Conservation (phyloP, 2,113 vertebrate species). For the Tinamus guttatus region DNA sequence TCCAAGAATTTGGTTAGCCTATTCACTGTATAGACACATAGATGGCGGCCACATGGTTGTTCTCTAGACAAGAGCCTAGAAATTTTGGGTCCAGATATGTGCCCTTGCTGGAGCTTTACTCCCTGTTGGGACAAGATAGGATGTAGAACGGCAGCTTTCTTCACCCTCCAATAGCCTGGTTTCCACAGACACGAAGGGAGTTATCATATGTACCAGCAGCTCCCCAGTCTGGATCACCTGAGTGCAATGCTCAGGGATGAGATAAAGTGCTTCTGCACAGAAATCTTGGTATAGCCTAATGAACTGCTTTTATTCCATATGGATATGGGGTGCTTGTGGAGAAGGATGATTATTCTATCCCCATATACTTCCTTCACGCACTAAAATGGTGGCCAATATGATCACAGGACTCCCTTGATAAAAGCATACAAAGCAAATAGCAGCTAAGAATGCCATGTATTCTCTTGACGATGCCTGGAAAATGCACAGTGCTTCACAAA, state of each 20-base stretch:
- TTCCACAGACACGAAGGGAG: not conserved
- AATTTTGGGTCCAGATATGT: not conserved
- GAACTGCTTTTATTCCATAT: not conserved
- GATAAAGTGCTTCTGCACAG: not conserved
- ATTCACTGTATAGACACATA: not conserved
- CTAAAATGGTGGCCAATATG: not conserved
- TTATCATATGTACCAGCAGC: not conserved
- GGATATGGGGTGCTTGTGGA: not conserved
- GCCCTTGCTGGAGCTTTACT: not conserved
- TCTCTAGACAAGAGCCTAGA: not conserved
- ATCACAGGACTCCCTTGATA: not conserved
- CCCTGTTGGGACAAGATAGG: not conserved
- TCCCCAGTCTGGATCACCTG: not conserved
- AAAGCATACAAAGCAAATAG: not conserved
- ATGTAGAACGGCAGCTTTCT: not conserved
- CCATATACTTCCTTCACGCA: not conserved
- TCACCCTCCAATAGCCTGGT: not conserved
- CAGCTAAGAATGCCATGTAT: not conserved
- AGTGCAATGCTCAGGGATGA: not conserved
- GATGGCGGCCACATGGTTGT: not conserved
- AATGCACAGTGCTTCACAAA: not conserved
- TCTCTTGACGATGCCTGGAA: not conserved
- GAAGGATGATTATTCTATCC: not conserved
- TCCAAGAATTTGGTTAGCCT: not conserved
- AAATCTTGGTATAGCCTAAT: not conserved